phyloP scores from a whole-genome alignment of 1,140 invertebrate species.

The Nasonia vitripennis region DNA sequence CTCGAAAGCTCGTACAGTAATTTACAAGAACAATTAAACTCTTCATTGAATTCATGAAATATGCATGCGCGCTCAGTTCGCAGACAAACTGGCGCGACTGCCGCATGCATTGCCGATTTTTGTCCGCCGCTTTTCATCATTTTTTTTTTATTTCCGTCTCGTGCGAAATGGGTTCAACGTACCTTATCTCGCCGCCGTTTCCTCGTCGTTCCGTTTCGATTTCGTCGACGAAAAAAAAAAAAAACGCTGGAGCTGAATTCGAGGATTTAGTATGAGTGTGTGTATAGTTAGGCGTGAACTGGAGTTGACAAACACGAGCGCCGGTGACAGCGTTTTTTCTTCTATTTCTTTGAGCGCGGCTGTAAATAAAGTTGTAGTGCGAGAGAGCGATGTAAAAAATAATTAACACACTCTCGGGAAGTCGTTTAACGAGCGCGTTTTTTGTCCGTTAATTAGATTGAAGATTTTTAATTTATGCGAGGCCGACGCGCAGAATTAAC shows the following conservation, averaged over 20 bases:
- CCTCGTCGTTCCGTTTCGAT: not conserved
- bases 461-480: not conserved
- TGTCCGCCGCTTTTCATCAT: not conserved
- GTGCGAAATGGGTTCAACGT: not conserved
- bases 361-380: not conserved
- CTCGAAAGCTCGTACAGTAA: slow-evolving; percentile 35
- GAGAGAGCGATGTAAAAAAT: not conserved
- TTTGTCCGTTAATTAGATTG: slow-evolving; percentile 1
- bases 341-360: not conserved
- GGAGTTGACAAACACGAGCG: not conserved
- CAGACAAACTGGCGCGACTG: slow-evolving; percentile 7
- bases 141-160: not conserved
- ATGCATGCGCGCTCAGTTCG: slow-evolving; percentile 14
- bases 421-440: not conserved
- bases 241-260: not conserved
- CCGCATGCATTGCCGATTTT: not conserved
- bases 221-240: not conserved
- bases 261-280: not conserved
- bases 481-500: not conserved
- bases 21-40: slow-evolving; percentile 52
- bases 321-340: not conserved
- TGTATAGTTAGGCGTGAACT: not conserved
- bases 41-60: slow-evolving; percentile 51
- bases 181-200: slow-evolving; percentile 19
- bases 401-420: not conserved